These are phyloP conservation scores for Rana temporaria DNA, from an alignment of 2,113 vertebrate species.

Conservation along the genomic window DNA sequence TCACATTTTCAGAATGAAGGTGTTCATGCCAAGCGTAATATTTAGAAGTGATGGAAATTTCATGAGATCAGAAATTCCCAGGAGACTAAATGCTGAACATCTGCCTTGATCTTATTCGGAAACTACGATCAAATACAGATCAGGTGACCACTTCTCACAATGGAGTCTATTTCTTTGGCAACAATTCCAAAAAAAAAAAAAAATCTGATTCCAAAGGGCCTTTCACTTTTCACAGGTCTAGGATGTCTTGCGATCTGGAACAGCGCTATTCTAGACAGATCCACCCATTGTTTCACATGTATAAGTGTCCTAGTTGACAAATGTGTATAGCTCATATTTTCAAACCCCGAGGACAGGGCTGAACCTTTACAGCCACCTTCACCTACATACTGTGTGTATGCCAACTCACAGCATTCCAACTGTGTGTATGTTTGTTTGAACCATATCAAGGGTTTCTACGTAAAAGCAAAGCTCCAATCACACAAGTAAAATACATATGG, in stretches of 20 bases:
- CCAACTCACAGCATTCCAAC: too few species aligned
- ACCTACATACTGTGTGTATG: too few species aligned
- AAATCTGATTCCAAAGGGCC: not conserved
- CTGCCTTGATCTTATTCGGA: not conserved
- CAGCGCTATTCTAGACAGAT: conserved; percentile 4
- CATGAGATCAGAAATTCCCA: not conserved
- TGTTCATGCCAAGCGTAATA: not conserved
- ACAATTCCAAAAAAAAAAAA: not conserved
- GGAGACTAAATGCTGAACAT: conserved; percentile 20
- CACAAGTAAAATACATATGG: too few species aligned
- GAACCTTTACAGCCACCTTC: not conserved
- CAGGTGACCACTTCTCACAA: conserved; percentile 15
- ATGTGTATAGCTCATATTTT: not conserved
- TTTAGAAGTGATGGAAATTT: not conserved
- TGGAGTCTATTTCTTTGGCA: not conserved
- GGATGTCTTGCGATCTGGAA: conserved; percentile 15
- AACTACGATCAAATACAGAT: not conserved
- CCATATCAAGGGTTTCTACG: too few species aligned
- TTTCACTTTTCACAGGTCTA: conserved; percentile 25
- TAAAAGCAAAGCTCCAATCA: too few species aligned
- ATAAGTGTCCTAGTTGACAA: not conserved
- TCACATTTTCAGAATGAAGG: not conserved
- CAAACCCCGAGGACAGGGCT: conserved; percentile 18
- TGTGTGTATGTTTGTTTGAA: too few species aligned
- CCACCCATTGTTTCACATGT: conserved; percentile 22